These are phyloP conservation scores for Sarcophaga caerulescens DNA, from an alignment of 2,888 invertebrate genomes.

Conservation along the genomic window DNA sequence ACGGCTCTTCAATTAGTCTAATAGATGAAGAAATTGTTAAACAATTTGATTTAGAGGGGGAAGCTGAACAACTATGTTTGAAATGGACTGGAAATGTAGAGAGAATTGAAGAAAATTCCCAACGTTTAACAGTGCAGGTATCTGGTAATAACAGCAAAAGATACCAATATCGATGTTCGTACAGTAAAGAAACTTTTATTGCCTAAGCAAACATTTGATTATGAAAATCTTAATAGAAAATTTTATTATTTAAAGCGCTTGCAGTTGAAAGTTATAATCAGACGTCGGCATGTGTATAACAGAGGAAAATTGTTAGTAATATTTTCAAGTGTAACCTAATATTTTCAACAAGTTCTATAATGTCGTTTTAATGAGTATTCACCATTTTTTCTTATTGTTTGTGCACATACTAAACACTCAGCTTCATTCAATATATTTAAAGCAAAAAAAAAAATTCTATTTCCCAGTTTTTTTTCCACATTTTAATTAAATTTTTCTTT, in stretches of 20 bases:
- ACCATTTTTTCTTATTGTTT: too few relatives aligned
- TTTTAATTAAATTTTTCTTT: too few relatives aligned
- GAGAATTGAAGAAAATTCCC: slow-evolving; percentile 4
- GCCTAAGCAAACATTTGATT: slow-evolving; percentile 24
- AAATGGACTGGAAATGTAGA: slow-evolving; percentile 38
- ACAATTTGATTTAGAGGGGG: slow-evolving; percentile 5
- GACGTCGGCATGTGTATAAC: too few relatives aligned
- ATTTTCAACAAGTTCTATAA: too few relatives aligned
- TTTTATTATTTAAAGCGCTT: slow-evolving; percentile 20
- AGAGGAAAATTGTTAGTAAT: too few relatives aligned
- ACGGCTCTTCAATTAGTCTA: not conserved
- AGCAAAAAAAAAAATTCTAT: too few relatives aligned
- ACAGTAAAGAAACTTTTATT: slow-evolving; percentile 30
- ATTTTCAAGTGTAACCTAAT: too few relatives aligned
- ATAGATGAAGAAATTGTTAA: slow-evolving; percentile 10
- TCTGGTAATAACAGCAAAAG: slow-evolving; percentile 7
- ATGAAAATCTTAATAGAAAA: slow-evolving; percentile 1
- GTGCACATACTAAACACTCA: too few relatives aligned
- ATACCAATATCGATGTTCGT: slow-evolving; percentile 5
- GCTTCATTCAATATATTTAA: too few relatives aligned
- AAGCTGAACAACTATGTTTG: slow-evolving; percentile 29
- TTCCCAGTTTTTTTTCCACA: too few relatives aligned
- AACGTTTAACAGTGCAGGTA: not conserved
- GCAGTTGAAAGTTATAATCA: slow-evolving; percentile 23
- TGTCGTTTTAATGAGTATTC: too few relatives aligned